Evolutionary conservation across 1,140 invertebrate genomes (phyloP).

Genomic region (Papilio polytes): DNA sequence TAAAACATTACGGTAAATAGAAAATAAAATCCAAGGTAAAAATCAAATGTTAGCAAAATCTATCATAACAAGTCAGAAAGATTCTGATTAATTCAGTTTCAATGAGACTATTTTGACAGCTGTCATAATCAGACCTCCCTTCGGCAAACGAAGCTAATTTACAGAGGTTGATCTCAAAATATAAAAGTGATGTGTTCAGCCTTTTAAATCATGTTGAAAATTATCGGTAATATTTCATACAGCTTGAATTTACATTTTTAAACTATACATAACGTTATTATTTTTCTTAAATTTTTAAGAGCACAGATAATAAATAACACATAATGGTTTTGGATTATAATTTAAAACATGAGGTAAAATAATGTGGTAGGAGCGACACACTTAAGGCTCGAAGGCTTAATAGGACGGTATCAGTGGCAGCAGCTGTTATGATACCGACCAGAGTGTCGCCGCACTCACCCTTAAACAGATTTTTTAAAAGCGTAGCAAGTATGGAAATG

Average conservation of each 20-base stretch:
- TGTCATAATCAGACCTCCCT: constrained; percentile 72
- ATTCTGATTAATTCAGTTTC: constrained; percentile 53
- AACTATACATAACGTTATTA: not conserved
- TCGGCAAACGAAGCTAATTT: constrained; percentile 78
- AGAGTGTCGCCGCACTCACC: constrained; percentile 78
- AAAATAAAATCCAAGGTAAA: not conserved
- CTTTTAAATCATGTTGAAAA: not conserved
- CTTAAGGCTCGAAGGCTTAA: constrained; percentile 75
- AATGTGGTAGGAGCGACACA: constrained; percentile 55
- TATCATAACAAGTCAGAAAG: constrained; percentile 20
- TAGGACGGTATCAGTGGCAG: constrained; percentile 79
- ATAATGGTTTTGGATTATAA: constrained; percentile 54
- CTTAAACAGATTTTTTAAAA: constrained; percentile 68
- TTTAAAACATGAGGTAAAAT: constrained; percentile 75
- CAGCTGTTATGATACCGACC: constrained; percentile 81
- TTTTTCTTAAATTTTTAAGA: not conserved
- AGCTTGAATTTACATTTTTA: no score
- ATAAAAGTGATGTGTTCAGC: constrained; percentile 54
- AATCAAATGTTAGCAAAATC: constrained; percentile 4
- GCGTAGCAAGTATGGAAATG: constrained; percentile 50
- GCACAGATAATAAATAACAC: constrained; percentile 8
- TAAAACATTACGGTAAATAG: not conserved
- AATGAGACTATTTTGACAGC: constrained; percentile 76
- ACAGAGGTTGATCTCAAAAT: constrained; percentile 54
- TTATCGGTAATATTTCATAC: no score